phyloP scores from a whole-genome alignment of 2,797 vertebrate species.

The Astyanax mexicanus region DNA sequence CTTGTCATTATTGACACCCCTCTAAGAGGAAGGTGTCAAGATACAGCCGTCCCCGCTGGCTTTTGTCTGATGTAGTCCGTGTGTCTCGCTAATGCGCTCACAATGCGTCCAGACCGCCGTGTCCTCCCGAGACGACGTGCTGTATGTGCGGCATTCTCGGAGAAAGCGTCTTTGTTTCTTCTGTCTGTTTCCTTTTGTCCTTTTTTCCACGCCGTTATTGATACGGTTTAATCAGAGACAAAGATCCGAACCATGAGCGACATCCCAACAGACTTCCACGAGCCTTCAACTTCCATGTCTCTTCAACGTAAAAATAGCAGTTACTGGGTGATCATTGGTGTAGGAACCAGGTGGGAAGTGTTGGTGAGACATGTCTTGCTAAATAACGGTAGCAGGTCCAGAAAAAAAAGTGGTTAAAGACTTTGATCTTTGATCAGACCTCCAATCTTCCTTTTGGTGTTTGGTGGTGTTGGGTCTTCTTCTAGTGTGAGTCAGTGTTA shows the following conservation, averaged over 20 bases:
- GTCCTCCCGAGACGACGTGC: constrained; percentile 37
- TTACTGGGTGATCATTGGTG: too few relatives aligned
- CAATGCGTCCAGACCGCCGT: constrained; percentile 23
- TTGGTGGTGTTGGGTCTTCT: too few relatives aligned
- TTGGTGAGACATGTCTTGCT: too few relatives aligned
- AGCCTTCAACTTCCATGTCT: not conserved
- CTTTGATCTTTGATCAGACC: too few relatives aligned
- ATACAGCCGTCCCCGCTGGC: constrained; percentile 20
- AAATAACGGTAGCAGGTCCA: too few relatives aligned
- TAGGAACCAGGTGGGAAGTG: too few relatives aligned
- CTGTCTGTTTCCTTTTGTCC: constrained; percentile 40
- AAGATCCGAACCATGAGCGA: constrained; percentile 8
- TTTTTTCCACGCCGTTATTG: constrained; percentile 31
- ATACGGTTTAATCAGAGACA: constrained; percentile 18
- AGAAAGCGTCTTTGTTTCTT: constrained; percentile 36
- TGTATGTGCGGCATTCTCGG: constrained; percentile 22
- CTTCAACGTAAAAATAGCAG: not conserved
- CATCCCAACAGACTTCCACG: constrained; percentile 11
- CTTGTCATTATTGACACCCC: constrained; percentile 57
- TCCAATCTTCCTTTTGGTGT: too few relatives aligned
- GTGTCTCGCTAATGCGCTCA: constrained; percentile 14
- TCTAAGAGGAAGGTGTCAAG: constrained; percentile 36
- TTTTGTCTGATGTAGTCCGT: constrained; percentile 30
- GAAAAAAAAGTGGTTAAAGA: too few relatives aligned
- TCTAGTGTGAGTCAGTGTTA: too few relatives aligned